A percentile compares a stretch with the other conserved stretches of the same genome.
These are phyloP conservation scores for Thereva nobilitata DNA, from an alignment of 2,888 invertebrate genomes.

Conservation along the genomic window DNA sequence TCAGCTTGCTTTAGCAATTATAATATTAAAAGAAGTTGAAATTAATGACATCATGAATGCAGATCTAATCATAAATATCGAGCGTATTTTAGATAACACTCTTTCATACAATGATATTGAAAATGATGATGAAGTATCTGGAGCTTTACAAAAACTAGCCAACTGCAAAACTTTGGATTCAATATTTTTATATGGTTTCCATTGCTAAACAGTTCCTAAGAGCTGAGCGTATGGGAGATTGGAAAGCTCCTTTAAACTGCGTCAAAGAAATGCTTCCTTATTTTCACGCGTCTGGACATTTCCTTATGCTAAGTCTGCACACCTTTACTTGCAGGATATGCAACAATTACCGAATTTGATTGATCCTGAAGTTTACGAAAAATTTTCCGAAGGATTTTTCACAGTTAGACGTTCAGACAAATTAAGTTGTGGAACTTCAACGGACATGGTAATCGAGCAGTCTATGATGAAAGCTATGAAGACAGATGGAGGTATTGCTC, in stretches of 20 bases:
- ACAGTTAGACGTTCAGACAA: conserved; percentile 52
- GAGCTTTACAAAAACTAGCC: conserved; percentile 46
- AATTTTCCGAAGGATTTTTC: conserved; percentile 50
- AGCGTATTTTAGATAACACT: conserved; percentile 48
- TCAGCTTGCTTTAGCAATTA: conserved; percentile 49
- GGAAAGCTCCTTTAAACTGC: conserved; percentile 51
- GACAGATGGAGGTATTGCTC: too few relatives aligned
- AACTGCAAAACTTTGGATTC: conserved; percentile 46
- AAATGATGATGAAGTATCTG: conserved; percentile 47
- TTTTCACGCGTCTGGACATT: conserved; percentile 30
- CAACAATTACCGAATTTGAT: conserved; percentile 39
- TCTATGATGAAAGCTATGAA: too few relatives aligned
- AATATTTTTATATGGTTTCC: conserved; percentile 49
- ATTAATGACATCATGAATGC: too few relatives aligned
- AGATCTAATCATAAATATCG: too few relatives aligned
- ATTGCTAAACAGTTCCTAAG: conserved; percentile 51
- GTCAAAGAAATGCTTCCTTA: conserved; percentile 53
- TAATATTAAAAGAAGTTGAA: conserved; percentile 49
- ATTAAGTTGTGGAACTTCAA: conserved; percentile 53
- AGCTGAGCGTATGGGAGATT: conserved; percentile 52
- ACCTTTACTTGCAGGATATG: conserved; percentile 18
- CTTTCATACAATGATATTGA: conserved; percentile 49
- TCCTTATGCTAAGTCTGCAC: conserved; percentile 26
- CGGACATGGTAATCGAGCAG: too few relatives aligned
- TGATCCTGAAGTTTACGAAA: conserved; percentile 48